phyloP scores from a whole-genome alignment of 2,888 invertebrate species.

The Cybosia mesomella region DNA sequence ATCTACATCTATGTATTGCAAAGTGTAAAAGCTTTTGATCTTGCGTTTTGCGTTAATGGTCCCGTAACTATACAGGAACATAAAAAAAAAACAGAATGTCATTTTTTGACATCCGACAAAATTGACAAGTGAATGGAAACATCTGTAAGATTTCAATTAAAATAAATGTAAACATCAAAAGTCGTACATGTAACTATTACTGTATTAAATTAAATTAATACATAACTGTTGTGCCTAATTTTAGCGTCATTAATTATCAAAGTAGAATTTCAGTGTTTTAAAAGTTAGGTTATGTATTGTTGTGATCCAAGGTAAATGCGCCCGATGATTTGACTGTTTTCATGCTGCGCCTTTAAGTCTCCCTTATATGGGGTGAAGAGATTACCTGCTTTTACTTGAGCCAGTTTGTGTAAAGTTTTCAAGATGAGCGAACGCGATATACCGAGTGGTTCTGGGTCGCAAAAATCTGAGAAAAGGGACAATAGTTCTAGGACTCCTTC shows the following conservation, averaged over 20 bases:
- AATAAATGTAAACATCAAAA: slow-evolving; percentile 45
- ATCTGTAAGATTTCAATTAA: slow-evolving; percentile 57
- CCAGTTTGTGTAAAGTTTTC: slow-evolving; percentile 61
- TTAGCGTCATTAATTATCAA: slow-evolving; percentile 27
- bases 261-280: slow-evolving; percentile 53
- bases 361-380: slow-evolving; percentile 75
- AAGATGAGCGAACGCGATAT: slow-evolving; percentile 78
- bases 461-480: slow-evolving; percentile 62
- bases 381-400: slow-evolving; percentile 47
- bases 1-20: too few relatives aligned
- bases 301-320: slow-evolving; percentile 67
- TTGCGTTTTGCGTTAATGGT: neutral
- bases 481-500: slow-evolving; percentile 62
- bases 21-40: too few relatives aligned
- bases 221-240: slow-evolving; percentile 28
- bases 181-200: slow-evolving; percentile 28
- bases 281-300: slow-evolving; percentile 75
- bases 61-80: neutral
- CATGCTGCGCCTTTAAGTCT: slow-evolving; percentile 60
- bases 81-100: neutral
- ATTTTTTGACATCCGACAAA: slow-evolving; percentile 48
- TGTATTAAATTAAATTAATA: slow-evolving; percentile 23
- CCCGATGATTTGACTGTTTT: slow-evolving; percentile 72
- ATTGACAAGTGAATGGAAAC: slow-evolving; percentile 81
- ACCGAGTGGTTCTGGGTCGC: slow-evolving; percentile 67